Evolutionary conservation across 2,797 vertebrate species (phyloP), one percentile per base, ranked within the genome.

Genomic region (Podarcis lilfordi): DNA sequence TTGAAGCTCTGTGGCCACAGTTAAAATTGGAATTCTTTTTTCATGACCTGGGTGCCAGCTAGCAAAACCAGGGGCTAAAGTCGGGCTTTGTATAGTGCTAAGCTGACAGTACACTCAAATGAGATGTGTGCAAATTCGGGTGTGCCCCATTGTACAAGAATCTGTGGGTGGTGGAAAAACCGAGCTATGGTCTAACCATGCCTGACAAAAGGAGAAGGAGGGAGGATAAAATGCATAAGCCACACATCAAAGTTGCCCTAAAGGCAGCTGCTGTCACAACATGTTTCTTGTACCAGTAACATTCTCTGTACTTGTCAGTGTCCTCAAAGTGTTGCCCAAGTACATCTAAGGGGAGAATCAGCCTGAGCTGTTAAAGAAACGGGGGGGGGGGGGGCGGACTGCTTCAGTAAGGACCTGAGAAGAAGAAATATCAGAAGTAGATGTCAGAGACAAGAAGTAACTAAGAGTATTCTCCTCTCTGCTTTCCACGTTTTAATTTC

Each of bases 261-360:
- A 90, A 93, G 91, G 82, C 72, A 91, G 68, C 17, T 90, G 43
- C 37, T 91, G 89, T 90, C 93, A 95, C 89, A 94, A 91, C n/a
- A 3, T 50, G 8, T 82, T 88, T 86, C 72, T 76, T 85, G 59
- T 25, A n/a, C 78, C 45, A 78, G 87, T 89, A 92, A 91, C 21
- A 71, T 68, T 29, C 5, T 90, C 78, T 92, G 71, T 2, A 37
- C 89, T 93, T 94, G 37, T 92, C 83, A 86, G 68, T 40, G 40
- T 71, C 40, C 71, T 89, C 45, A 29, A 17, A 32, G 25, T 1
- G 0, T 75, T 61, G 77, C 45, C 85, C 90, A 92, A 93, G 89
- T 55, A 66, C 11, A 43, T 90, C 32, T 82, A n/a, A 27, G 32
- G 23, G 86, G 84, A 88, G 59, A 82, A 90, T 19, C n/a, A 85